phyloP scores from a whole-genome alignment of 1,140 invertebrate species.

The Zaprionus vittiger region DNA sequence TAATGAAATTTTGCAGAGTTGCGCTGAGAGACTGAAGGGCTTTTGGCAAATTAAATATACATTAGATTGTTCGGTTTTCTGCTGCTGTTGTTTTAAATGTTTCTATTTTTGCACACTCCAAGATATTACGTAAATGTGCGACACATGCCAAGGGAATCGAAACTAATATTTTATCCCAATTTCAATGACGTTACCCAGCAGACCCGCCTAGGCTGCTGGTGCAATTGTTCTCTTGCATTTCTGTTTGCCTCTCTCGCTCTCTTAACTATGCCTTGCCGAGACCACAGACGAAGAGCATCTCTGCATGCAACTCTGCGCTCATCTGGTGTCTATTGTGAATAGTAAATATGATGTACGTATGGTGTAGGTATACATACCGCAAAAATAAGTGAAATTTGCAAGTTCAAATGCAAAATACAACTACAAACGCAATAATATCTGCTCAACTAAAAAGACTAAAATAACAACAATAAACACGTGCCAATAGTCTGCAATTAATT shows the following conservation, averaged over 20 bases:
- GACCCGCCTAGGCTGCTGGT: conserved; percentile 13
- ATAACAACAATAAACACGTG: conserved; percentile 5
- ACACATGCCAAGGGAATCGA: conserved; percentile 20
- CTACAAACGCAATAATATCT: not conserved
- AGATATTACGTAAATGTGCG: conserved; percentile 36
- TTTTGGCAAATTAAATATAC: conserved; percentile 17
- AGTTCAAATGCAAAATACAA: conserved; percentile 18
- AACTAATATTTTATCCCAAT: conserved; percentile 39
- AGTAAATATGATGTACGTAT: conserved; percentile 8
- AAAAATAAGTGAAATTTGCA: conserved; percentile 38
- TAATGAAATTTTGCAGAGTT: conserved; percentile 27
- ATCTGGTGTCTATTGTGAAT: conserved; percentile 54
- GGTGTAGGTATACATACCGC: conserved; percentile 14
- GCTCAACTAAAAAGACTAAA: conserved; percentile 14
- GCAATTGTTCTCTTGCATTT: conserved; percentile 26
- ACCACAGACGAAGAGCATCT: conserved; percentile 14
- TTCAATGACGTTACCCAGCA: conserved; percentile 33
- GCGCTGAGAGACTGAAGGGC: conserved; percentile 1
- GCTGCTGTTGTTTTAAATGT: conserved; percentile 4
- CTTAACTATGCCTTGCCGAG: conserved; percentile 4
- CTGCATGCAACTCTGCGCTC: conserved; percentile 39
- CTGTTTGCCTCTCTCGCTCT: conserved; percentile 24
- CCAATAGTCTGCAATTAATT: conserved; percentile 56
- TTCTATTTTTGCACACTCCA: conserved; percentile 15
- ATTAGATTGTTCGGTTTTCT: not conserved